Evolutionary conservation across 2,888 invertebrate genomes (phyloP).

Genomic region (Thelaira solivaga): DNA sequence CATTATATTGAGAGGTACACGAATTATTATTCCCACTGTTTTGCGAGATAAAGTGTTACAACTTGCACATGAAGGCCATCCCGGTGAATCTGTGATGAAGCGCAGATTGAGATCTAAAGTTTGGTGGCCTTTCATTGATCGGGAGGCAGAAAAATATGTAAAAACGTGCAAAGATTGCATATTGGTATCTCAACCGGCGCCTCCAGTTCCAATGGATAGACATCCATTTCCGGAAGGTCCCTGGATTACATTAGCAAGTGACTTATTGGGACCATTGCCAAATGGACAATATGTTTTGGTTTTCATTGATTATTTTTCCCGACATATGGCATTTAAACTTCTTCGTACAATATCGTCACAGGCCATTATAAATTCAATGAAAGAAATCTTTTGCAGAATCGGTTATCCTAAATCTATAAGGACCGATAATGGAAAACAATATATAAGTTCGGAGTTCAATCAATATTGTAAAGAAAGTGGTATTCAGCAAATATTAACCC

Average conservation of each 20-base stretch:
- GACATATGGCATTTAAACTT: conserved; percentile 42
- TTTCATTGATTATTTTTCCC: conserved; percentile 56
- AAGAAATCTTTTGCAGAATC: conserved; percentile 49
- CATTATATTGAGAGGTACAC: conserved; percentile 44
- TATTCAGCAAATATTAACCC: conserved; percentile 57
- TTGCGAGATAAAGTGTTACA: conserved; percentile 21
- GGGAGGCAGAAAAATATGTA: conserved; percentile 29
- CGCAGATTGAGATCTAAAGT: conserved; percentile 40
- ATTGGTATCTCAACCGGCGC: conserved; percentile 42
- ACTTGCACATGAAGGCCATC: conserved; percentile 38
- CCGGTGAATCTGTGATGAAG: conserved; percentile 55
- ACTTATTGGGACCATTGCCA: conserved; percentile 42
- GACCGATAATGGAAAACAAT: conserved; percentile 61
- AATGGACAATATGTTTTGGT: conserved; percentile 52
- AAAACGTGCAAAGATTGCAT: conserved; percentile 47
- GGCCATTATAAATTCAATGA: conserved; percentile 33
- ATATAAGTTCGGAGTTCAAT: conserved; percentile 59
- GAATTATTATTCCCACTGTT: conserved; percentile 37
- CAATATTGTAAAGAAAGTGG: conserved; percentile 48
- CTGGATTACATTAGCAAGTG: conserved; percentile 48
- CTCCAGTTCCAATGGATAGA: conserved; percentile 43
- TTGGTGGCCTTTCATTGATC: conserved; percentile 47
- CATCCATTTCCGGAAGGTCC: conserved; percentile 52
- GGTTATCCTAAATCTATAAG: conserved; percentile 57
- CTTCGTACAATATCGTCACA: conserved; percentile 16